Conservation (phyloP, 2,113 vertebrate species). For the Peromyscus californicus region DNA sequence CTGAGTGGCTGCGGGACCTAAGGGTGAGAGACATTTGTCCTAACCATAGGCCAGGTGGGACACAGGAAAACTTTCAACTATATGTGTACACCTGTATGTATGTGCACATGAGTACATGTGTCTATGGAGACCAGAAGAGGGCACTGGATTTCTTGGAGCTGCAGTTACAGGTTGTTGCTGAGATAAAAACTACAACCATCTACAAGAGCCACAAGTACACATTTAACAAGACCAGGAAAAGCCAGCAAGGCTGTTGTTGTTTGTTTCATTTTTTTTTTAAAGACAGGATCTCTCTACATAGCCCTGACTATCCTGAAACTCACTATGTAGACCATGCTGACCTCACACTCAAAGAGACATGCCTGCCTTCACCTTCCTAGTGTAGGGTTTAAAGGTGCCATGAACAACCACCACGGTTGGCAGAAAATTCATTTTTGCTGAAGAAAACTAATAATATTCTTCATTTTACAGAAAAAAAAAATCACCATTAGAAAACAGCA, state of each 20-base stretch:
- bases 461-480: conserved; percentile 45
- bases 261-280: not conserved
- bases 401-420: not conserved
- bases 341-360: not conserved
- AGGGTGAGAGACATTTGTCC: too few species aligned
- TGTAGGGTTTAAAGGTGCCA: not conserved
- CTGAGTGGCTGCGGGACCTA: too few species aligned
- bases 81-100: not conserved
- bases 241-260: not conserved
- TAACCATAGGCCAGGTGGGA: too few species aligned
- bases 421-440: not conserved
- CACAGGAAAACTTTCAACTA: too few species aligned
- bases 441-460: conserved; percentile 54
- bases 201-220: not conserved
- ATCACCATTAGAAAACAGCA: not conserved
- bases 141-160: not conserved
- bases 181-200: not conserved
- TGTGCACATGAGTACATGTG: not conserved
- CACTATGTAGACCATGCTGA: too few species aligned
- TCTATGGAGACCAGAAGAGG: not conserved
- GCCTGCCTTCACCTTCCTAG: too few species aligned
- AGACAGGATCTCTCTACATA: not conserved
- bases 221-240: not conserved
- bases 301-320: not conserved
- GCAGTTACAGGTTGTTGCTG: not conserved